These are phyloP conservation scores for Malurus cyaneus DNA, from an alignment of 2,113 vertebrate species.

Conservation along the genomic window DNA sequence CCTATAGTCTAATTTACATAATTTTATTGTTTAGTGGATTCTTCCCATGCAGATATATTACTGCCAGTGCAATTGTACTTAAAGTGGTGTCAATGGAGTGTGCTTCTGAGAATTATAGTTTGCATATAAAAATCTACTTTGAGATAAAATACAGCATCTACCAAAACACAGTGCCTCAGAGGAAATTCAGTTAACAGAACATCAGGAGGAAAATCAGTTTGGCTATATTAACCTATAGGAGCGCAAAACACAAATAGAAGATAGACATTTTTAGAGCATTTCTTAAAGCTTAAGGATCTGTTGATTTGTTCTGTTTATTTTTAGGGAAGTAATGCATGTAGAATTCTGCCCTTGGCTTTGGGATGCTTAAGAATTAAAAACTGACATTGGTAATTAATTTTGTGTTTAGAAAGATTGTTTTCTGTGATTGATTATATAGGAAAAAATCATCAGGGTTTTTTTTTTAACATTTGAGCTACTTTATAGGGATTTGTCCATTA, in stretches of 20 bases:
- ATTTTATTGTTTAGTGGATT: constrained; percentile 72
- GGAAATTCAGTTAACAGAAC: constrained; percentile 55
- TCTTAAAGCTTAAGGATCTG: constrained; percentile 17
- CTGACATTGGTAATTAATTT: neutral
- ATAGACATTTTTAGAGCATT: constrained; percentile 41
- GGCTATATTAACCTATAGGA: constrained; percentile 25
- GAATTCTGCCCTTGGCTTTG: neutral
- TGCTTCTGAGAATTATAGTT: constrained; percentile 54
- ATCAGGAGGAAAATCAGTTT: constrained; percentile 13
- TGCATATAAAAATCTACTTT: constrained; percentile 59
- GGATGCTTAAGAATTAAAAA: neutral
- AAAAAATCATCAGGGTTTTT: neutral
- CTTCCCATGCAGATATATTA: constrained; percentile 63
- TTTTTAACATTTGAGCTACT: neutral
- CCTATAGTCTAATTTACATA: constrained; percentile 66
- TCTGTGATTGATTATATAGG: neutral
- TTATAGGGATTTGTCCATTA: neutral
- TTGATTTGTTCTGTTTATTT: constrained; percentile 2
- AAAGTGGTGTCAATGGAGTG: constrained; percentile 54
- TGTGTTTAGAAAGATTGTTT: neutral
- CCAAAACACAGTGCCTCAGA: constrained; percentile 46
- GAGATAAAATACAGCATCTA: constrained; percentile 50
- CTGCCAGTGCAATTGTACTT: constrained; percentile 67
- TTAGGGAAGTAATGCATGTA: neutral
- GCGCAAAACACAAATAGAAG: constrained; percentile 57